These are phyloP conservation scores for Pempheris klunzingeri DNA, from an alignment of 2,797 vertebrate genomes.

Conservation along the genomic window DNA sequence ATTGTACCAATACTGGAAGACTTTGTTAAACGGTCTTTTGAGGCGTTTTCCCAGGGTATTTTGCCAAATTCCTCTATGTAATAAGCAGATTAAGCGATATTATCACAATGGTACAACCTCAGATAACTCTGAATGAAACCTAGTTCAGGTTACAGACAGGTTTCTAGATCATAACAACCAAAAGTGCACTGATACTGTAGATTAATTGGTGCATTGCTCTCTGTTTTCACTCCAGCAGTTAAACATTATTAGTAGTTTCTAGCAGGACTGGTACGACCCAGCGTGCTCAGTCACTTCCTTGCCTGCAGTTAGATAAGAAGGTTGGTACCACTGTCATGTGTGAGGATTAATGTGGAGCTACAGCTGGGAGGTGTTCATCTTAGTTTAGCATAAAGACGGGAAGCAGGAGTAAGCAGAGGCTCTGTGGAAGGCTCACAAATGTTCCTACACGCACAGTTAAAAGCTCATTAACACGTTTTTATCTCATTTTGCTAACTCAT, in stretches of 20 bases:
- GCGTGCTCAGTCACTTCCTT: not conserved
- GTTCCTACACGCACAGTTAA: not conserved
- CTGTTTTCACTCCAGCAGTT: not conserved
- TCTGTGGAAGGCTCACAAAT: not conserved
- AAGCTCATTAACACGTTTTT: not conserved
- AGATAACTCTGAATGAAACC: slow-evolving; percentile 28
- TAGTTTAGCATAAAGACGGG: not conserved
- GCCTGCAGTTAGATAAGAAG: not conserved
- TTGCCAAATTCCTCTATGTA: slow-evolving; percentile 7
- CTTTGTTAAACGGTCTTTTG: not conserved
- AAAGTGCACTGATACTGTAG: not conserved
- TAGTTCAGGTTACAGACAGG: slow-evolving; percentile 21
- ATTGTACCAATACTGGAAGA: slow-evolving; percentile 23
- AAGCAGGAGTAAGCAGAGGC: not conserved
- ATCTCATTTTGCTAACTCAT: no score
- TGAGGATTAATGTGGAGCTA: not conserved
- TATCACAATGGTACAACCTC: slow-evolving; percentile 18
- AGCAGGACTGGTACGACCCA: not conserved
- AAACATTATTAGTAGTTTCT: not conserved
- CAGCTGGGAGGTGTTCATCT: not conserved
- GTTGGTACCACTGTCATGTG: not conserved
- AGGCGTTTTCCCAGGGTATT: slow-evolving; percentile 29
- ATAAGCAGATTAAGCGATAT: slow-evolving; percentile 34
- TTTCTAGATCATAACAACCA: slow-evolving; percentile 48
- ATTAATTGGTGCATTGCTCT: no score